These are phyloP conservation scores for Drosophila takahashii DNA, from an alignment of 1,140 invertebrate species.

Conservation along the genomic window DNA sequence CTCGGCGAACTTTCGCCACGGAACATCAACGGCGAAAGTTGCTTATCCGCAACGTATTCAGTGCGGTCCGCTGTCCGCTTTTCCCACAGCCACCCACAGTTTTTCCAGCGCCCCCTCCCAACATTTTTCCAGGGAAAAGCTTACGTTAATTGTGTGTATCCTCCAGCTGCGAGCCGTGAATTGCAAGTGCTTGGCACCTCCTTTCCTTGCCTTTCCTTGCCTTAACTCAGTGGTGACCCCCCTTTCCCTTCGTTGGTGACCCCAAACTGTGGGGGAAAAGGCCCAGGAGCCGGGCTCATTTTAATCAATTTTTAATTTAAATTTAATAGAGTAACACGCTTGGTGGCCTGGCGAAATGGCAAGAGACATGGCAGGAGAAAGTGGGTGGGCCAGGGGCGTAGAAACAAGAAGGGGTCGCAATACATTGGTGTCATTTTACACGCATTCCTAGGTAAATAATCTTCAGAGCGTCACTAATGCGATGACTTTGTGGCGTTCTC, in stretches of 20 bases:
- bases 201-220: too few species aligned
- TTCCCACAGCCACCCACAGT: background rate
- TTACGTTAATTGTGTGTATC: constrained; percentile 81
- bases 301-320: constrained; percentile 84
- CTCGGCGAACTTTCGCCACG: constrained; percentile 28
- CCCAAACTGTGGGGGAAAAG: background rate
- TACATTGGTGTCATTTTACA: constrained; percentile 70
- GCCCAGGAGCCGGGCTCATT: constrained; percentile 53
- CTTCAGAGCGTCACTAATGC: constrained; percentile 72
- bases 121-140: constrained; percentile 44
- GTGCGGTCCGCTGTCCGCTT: constrained; percentile 42
- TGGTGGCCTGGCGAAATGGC: constrained; percentile 23
- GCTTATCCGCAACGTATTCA: constrained; percentile 74
- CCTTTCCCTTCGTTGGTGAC: background rate
- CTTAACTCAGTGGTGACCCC: background rate
- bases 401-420: constrained; percentile 19
- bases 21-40: constrained; percentile 52
- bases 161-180: constrained; percentile 49
- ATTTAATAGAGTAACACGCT: constrained; percentile 82
- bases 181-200: constrained; percentile 38
- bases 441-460: constrained; percentile 81
- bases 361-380: background rate
- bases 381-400: background rate
- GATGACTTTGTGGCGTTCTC: constrained; percentile 50
- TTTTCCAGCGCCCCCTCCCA: background rate